Percentiles rank a stretch among this genome's conserved stretches.
phyloP scores from a whole-genome alignment of 2,888 invertebrate genomes.

The Melanophora roralis region DNA sequence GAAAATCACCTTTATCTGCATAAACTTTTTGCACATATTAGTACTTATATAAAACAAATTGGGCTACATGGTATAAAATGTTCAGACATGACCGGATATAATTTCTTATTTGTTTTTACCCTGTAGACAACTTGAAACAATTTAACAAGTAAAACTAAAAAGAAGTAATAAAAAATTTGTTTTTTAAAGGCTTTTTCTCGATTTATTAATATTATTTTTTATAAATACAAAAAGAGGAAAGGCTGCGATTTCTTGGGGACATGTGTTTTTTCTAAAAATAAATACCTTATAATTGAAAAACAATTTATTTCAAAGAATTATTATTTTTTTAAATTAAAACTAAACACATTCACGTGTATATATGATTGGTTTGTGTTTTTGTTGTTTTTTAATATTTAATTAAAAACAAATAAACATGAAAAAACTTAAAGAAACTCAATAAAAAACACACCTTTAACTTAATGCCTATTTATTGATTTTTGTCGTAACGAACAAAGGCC shows the following conservation, averaged over 20 bases:
- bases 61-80: too few species aligned
- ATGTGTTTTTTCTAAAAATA: slow-evolving; percentile 63
- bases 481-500: too few species aligned
- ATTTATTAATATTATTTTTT: neutral
- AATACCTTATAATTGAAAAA: slow-evolving; percentile 26
- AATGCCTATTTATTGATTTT: too few species aligned
- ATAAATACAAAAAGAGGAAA: slow-evolving; percentile 53
- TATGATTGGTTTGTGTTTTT: slow-evolving; percentile 49
- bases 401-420: slow-evolving; percentile 28
- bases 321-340: slow-evolving; percentile 1
- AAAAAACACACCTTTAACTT: too few species aligned
- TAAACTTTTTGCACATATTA: too few species aligned
- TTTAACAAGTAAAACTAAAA: slow-evolving; percentile 5
- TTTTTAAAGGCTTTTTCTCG: slow-evolving; percentile 47
- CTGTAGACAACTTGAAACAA: slow-evolving; percentile 42
- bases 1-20: too few species aligned
- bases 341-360: slow-evolving; percentile 19
- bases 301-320: neutral
- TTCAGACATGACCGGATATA: too few species aligned
- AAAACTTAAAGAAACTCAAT: neutral
- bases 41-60: too few species aligned
- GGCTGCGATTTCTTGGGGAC: slow-evolving; percentile 78
- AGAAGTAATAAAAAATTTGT: slow-evolving; percentile 4
- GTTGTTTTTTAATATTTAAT: slow-evolving; percentile 19
- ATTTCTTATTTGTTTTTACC: too few species aligned